These are phyloP conservation scores for Hypolimnas misippus DNA, from an alignment of 2,888 invertebrate species.

Conservation along the genomic window DNA sequence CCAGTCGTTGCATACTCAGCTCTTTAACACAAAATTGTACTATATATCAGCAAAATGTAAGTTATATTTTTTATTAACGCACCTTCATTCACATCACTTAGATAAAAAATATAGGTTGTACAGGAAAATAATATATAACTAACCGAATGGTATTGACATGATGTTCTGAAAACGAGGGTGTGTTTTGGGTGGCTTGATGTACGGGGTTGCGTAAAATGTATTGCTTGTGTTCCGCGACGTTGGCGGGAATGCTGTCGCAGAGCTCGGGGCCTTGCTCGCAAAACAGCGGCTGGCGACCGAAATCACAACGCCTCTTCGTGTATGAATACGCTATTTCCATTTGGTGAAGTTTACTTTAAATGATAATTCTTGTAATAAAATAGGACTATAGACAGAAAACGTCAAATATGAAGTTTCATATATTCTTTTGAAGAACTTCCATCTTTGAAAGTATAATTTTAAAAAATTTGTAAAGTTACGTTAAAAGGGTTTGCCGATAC, in stretches of 20 bases:
- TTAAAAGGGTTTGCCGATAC: background rate
- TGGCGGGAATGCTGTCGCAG: constrained; percentile 65
- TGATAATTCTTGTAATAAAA: background rate
- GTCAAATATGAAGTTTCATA: constrained; percentile 12
- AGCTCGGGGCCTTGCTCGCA: constrained; percentile 71
- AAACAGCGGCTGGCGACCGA: constrained; percentile 80
- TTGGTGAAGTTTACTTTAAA: background rate
- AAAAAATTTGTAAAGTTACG: background rate
- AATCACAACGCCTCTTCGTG: constrained; percentile 68
- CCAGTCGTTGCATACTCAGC: constrained; percentile 84
- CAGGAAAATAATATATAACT: background rate
- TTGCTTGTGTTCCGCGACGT: constrained; percentile 58
- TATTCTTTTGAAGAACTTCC: background rate
- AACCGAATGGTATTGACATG: constrained; percentile 84
- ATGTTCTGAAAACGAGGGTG: constrained; percentile 65
- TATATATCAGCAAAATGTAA: background rate
- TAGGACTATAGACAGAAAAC: constrained; percentile 6
- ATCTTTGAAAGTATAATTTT: background rate
- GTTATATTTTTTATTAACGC: background rate
- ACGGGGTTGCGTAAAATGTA: constrained; percentile 83
- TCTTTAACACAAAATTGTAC: constrained; percentile 52
- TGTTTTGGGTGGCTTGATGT: constrained; percentile 73
- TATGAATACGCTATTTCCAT: constrained; percentile 70
- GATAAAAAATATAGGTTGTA: background rate
- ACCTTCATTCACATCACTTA: background rate